Base-by-base conservation (phyloP, 2,113 vertebrate genomes). In the Tetraodon nigroviridis region DNA sequence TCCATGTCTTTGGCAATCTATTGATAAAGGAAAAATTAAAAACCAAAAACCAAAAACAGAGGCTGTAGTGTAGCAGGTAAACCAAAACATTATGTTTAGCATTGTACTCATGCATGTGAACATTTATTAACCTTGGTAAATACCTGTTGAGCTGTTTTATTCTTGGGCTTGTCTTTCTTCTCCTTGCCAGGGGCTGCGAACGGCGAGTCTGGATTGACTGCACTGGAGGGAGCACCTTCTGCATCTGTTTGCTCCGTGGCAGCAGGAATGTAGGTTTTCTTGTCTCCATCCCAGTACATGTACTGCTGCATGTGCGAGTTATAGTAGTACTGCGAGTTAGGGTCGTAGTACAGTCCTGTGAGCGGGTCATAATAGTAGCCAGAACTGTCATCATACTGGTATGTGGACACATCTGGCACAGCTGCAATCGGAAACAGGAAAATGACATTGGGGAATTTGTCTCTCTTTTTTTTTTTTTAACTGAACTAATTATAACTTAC, bases 1-100 rank as follows among this genome's bases (percentile, higher is more conserved):
- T 95, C 94, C 94, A 95, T 95, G 66, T 95, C 94, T 82, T 95
- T 95, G 19, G 94, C 94, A 46, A 95, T 95, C 94, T 95, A 67
- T 22, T 21, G 29, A 51, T 14, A 17, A 13, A 14, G 3, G 2
- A 58, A 14, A 11, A n/a, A 20, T 2, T 15, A 51, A 14, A 29
- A n/a, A n/a, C n/a, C n/a, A n/a, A n/a, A n/a, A n/a, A n/a, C n/a
- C n/a, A 4, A 17, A 32, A 32, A 37, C 7, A 37, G 27, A 8
- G 32, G 32, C 12, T 4, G 12, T 37, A 37, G 10, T 37, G 32
- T 37, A 37, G 32, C 32, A 37, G 32, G 32, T 11, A 37, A 37
- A 37, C 32, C 12, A 10, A 37, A 29, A 37, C 1, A 8, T 11
- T 11, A 37, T 37, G 32, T 37, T 37, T 37, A 37, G 32, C 11